Evolutionary conservation across 1,140 invertebrate genomes (phyloP), one percentile per base, ranked within the genome.

Genomic region (Caenorhabditis tropicalis): DNA sequence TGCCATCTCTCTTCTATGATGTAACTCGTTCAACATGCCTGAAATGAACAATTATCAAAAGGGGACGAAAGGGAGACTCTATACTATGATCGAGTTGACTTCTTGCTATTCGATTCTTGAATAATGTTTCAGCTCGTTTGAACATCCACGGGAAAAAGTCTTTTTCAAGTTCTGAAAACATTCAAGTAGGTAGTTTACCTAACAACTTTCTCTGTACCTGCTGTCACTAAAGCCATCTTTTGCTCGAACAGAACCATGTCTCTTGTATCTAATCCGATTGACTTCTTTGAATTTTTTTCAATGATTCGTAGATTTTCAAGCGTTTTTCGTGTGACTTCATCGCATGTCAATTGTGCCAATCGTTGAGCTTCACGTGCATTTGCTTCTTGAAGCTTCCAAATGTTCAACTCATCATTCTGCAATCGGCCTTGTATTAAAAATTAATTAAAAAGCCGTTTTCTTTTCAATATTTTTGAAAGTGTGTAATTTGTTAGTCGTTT

Each of bases 71-170:
- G n/a, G n/a, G n/a, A n/a, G n/a, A 79, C 12, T 48, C 6, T 39
- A n/a, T 27, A 48, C 39, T 79, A 48, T 49, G 46, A 48, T 49
- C 58, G 12, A 82, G n/a, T 15, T 82, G n/a, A 56, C 36, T 33
- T 31, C 48, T 53, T 9, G 48, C 56, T 24, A 58, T 24, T n/a
- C 48, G 51, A 58, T 39, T 60, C 16, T 46, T 48, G 12, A 60
- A 82, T 6, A 60, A 9, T 60, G 7, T 39, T 49, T 82, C 80
- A 2, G 84, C 84, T 51, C 81, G 36, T 39, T 53, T 21, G 46
- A 82, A 85, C 27, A 85, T 79, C 81, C 81, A 85, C 4, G 84
- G 84, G 29, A 85, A 85, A 60, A 85, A 85, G 31, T 85, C 84
- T 43, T 85, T 85, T 46, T 85, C 84, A 15, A 85, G 81, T 19